A percentile compares a stretch with the other conserved stretches of the same genome.
Evolutionary conservation across 2,113 vertebrate species (phyloP).

Genomic region (Cryptomyrus ogoouensis): DNA sequence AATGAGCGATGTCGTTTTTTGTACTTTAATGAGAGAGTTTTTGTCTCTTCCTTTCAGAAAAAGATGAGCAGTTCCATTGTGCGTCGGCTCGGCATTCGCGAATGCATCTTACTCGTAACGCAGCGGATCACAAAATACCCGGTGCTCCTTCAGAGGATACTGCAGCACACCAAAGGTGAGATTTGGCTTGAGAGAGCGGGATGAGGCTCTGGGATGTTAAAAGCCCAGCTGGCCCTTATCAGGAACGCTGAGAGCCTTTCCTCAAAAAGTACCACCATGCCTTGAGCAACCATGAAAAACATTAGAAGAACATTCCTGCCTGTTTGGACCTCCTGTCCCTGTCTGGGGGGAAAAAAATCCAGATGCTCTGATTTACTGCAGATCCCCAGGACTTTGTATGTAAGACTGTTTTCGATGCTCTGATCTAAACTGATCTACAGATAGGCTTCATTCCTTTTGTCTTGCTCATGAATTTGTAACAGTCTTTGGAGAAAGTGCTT

Average conservation of each 20-base stretch:
- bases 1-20: background rate
- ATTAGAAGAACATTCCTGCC: background rate
- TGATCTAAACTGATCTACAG: background rate
- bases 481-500: background rate
- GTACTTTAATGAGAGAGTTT: background rate
- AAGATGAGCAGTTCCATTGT: constrained; percentile 92
- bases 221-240: background rate
- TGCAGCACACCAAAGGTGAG: constrained; percentile 88
- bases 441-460: background rate
- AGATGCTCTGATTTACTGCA: background rate
- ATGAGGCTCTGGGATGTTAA: constrained; percentile 1
- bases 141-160: constrained; percentile 82
- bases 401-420: background rate
- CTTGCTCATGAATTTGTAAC: background rate
- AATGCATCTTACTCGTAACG: constrained; percentile 92
- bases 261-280: background rate
- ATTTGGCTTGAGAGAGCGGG: background rate
- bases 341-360: background rate
- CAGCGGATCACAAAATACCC: constrained; percentile 98
- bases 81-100: constrained; percentile 83
- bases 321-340: background rate
- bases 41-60: constrained; percentile 62
- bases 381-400: background rate
- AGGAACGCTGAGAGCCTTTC: background rate
- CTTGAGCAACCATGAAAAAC: background rate